These are phyloP conservation scores for Anastatus disparis DNA, from an alignment of 1,140 invertebrate species.

Conservation along the genomic window DNA sequence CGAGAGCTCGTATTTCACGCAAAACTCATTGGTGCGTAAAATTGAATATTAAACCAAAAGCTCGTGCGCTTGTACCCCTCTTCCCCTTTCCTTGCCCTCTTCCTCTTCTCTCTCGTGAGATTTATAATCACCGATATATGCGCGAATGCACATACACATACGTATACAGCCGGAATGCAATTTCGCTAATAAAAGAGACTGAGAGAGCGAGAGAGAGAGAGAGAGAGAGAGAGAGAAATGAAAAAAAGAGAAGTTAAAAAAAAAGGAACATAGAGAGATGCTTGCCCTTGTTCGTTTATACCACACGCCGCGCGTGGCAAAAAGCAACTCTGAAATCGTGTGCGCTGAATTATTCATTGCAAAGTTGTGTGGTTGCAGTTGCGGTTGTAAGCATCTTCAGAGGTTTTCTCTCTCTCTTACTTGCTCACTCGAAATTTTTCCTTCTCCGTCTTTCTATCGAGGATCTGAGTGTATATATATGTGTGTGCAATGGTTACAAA, in stretches of 20 bases:
- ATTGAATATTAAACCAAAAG: slow-evolving; percentile 50
- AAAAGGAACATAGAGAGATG: too few species aligned
- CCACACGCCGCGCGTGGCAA: slow-evolving; percentile 21
- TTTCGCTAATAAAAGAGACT: slow-evolving; percentile 47
- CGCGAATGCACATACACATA: slow-evolving; percentile 62
- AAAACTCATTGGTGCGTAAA: slow-evolving; percentile 61
- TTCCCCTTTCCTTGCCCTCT: too few species aligned
- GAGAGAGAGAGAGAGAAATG: too few species aligned
- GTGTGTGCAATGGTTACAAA: neutral
- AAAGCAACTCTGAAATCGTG: slow-evolving; percentile 20
- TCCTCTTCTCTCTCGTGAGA: slow-evolving; percentile 55
- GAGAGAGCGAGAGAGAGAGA: slow-evolving; percentile 24
- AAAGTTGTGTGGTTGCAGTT: neutral
- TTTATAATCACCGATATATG: slow-evolving; percentile 61
- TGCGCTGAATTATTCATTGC: slow-evolving; percentile 36
- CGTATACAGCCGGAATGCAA: slow-evolving; percentile 58
- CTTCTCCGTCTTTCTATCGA: slow-evolving; percentile 3
- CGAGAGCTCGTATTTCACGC: slow-evolving; percentile 53
- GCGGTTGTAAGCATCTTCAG: neutral
- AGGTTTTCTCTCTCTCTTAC: too few species aligned
- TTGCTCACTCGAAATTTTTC: too few species aligned
- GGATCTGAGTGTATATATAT: neutral
- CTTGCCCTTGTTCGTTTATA: slow-evolving; percentile 10
- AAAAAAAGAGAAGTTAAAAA: too few species aligned
- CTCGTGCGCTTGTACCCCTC: too few species aligned